Base-by-base conservation (phyloP, 1,140 invertebrate species). In the Laupala kohalensis region DNA sequence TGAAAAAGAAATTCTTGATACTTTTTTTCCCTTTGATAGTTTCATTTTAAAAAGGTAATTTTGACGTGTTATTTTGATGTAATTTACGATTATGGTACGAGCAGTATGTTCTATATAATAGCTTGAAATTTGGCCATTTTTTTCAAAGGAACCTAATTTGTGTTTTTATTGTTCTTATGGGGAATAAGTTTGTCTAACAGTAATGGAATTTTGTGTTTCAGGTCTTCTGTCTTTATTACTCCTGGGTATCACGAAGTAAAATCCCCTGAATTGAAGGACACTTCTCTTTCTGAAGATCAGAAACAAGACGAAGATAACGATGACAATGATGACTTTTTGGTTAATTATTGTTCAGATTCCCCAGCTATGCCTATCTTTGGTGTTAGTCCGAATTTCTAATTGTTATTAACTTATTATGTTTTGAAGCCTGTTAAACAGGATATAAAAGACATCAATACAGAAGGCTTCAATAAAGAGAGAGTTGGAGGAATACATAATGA, bases 11-110 rank as follows among this genome's bases (percentile, higher is more conserved):
- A 79, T 76, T 27, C 75, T 92, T 0, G 87, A 92, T 73, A 84
- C 85, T 12, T 92, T 88, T 77, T 94, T 93, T 75, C 92, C 92
- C 0, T 95, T 93, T 81, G 92, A 93, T 82, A 89, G 90, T 3
- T 94, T 90, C 77, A 75, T 88, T 25, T 82, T 95, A 19, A 82
- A 83, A 77, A 83, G 82, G 86, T 89, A 78, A 81, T 0, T 53
- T 53, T 2, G 19, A 53, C 9, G 1, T 53, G 1, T 53, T 53
- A 13, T 53, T 53, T 37, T 37, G 30, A 6, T 6, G 15, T 37
- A 2, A 53, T 53, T 53, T 53, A 2, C 19, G 37, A 4, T 53
- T 53, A 53, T 13, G 19, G 9, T 2, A 53, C 9, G 19, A 53
- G 19, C 9, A 53, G 9, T 53, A 19, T 53, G 19, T 2, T 53